Conservation (phyloP, 2,797 vertebrate species). For the Crocodylus rhombifer region DNA sequence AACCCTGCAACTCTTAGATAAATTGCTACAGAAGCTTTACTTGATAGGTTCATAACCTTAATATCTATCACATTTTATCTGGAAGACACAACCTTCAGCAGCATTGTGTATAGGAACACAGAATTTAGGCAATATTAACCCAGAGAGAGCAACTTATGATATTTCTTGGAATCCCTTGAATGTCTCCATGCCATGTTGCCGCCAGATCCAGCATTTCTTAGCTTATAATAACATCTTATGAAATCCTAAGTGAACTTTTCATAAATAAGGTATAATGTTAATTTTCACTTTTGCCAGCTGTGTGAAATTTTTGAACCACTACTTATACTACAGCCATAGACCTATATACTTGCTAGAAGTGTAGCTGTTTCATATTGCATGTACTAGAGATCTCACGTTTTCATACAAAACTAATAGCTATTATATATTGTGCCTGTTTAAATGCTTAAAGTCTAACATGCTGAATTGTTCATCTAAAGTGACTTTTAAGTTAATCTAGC, state of each 20-base stretch:
- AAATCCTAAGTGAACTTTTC: too few species aligned
- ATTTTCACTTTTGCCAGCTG: not conserved
- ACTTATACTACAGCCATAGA: slow-evolving; percentile 24
- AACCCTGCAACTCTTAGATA: not conserved
- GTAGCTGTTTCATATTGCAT: not conserved
- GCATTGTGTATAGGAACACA: not conserved
- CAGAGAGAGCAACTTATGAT: not conserved
- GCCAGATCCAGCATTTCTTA: not conserved
- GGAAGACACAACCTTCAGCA: not conserved
- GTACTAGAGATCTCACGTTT: slow-evolving; percentile 42
- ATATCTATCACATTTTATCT: not conserved
- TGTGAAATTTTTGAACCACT: slow-evolving; percentile 17
- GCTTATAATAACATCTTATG: not conserved
- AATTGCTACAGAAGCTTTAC: not conserved
- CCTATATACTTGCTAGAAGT: slow-evolving; percentile 27
- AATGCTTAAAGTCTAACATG: slow-evolving; percentile 25
- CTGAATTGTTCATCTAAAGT: not conserved
- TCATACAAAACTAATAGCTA: slow-evolving; percentile 23
- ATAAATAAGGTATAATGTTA: too few species aligned
- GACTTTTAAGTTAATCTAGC: not conserved
- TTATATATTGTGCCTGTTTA: not conserved
- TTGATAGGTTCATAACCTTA: not conserved
- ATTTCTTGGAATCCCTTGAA: not conserved
- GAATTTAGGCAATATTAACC: not conserved
- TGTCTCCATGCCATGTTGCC: not conserved